Evolutionary conservation across 2,888 invertebrate species (phyloP), one percentile per base, ranked within the genome.

Genomic region (Xylota sylvarum): DNA sequence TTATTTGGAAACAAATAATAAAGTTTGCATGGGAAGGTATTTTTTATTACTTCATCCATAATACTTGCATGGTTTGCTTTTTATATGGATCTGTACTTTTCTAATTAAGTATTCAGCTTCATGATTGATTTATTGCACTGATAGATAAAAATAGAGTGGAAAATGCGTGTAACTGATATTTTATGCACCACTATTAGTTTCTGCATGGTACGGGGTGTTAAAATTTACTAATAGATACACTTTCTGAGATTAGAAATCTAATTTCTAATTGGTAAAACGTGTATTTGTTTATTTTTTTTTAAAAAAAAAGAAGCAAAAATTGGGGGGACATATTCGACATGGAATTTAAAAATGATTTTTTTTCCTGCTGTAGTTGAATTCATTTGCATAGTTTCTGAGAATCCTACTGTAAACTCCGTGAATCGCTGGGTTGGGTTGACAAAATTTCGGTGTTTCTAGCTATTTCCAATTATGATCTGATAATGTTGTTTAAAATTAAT

Each of bases 111-210:
- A 52, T 19, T 50, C 19, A 32, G 32, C 10, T n/a, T 35, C 19
- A 35, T 35, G 65, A 50, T 35, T 65, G 65, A 50, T 50, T 50
- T 35, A 48, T 48, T 48, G 48, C 6, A 17, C n/a, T 48, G 32
- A 32, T 46, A 27, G 7, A 6, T 10, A 14, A 9, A 12, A 27
- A 48, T 70, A n/a, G 43, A 30, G 46, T 74, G 55, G 17, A 7
- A 50, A 46, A 17, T 40, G 37, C 12, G 19, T 50, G 35, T 27
- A 56, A 76, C 27, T 76, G 14, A 46, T 27, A 52, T 14, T 52
- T 62, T 30, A 35, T 50, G n/a, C 19, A 35, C 14, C 10, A 37
- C n/a, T 58, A 40, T n/a, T 40, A 5, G 43, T 37, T 27, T 19
- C n/a, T 52, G 30, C 1, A 19, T 4, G 0, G 10, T 9, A 48